Base-by-base conservation (phyloP, 2,113 vertebrate species). In the Myrmecophaga tridactyla region DNA sequence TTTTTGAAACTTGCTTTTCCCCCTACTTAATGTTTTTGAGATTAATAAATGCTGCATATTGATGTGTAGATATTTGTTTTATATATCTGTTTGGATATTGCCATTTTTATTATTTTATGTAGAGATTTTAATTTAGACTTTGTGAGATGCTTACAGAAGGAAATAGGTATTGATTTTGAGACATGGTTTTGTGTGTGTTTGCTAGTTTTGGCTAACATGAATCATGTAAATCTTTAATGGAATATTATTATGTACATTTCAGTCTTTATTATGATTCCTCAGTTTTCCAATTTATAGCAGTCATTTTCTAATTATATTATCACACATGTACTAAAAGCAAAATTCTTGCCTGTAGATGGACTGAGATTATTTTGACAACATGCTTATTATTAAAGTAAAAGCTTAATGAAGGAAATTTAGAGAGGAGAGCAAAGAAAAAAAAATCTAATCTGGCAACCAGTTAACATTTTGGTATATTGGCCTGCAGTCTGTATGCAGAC, bases 381-480 rank as follows among this genome's bases (percentile, higher is more conserved):
- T 83, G 17, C 51, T 58, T 86, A 53, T 77, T 91, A 92, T 86
- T 94, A 63, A 90, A 62, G 73, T 82, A 76, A 92, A 86, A 82
- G 23, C 53, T 72, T 65, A 73, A 25, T 36, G 29, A 92, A 81
- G 36, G 67, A 81, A 58, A 53, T 93, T 78, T 75, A 34, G 87
- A 84, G 78, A 72, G 62, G 12, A 34, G 17, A 93, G 27, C 65
- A 48, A 58, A 89, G 48, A 39, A 69, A 8, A 56, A 56, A 65
- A 13, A 31, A 36, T 31, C 15, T 75, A 65, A 41, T 75, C 31
- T 10, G 29, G 48, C 65, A 89, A 56, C 13, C 36, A 36, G 11
- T 46, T 65, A 39, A 58, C 34, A 27, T 36, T 90, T 90, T 87
- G 58, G 15, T 8, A 2, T 39, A 31, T 41, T 43, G 15, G 77